phyloP scores from a whole-genome alignment of 2,113 vertebrate genomes.

The Syngnathus floridae region DNA sequence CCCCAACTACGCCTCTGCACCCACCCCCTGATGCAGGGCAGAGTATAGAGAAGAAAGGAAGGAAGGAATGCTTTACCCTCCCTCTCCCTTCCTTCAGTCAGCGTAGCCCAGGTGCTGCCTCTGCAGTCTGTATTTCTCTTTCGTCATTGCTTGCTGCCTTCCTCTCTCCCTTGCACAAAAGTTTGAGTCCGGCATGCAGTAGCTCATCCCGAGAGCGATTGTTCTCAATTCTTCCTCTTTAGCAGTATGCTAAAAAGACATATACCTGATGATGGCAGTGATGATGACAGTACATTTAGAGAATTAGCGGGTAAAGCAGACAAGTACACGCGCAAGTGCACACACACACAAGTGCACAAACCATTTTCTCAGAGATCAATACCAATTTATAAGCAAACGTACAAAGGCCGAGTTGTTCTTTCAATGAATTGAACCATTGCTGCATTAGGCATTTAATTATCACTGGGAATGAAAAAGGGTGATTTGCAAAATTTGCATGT shows the following conservation, averaged over 20 bases:
- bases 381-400: conserved; percentile 79
- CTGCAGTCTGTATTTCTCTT: conserved; percentile 62
- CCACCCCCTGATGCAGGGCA: conserved; percentile 32
- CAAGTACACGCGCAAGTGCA: not conserved
- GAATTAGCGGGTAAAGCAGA: not conserved
- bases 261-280: conserved; percentile 12
- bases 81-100: conserved; percentile 46
- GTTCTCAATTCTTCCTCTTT: conserved; percentile 15
- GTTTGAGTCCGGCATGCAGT: conserved; percentile 54
- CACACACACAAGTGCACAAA: conserved; percentile 10
- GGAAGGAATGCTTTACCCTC: conserved; percentile 13
- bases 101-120: conserved; percentile 64
- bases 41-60: conserved; percentile 52
- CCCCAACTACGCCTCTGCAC: not conserved
- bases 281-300: not conserved
- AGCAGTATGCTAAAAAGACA: not conserved
- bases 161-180: conserved; percentile 47
- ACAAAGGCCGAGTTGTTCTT: conserved; percentile 69
- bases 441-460: conserved; percentile 73
- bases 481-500: conserved; percentile 5
- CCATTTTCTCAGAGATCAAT: conserved; percentile 65
- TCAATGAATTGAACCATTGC: conserved; percentile 78
- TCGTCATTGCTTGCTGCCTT: conserved; percentile 33
- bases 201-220: conserved; percentile 38
- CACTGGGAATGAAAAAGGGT: conserved; percentile 48